Conservation (phyloP, 2,113 vertebrate species). For the Anarhynchus alexandrinus region DNA sequence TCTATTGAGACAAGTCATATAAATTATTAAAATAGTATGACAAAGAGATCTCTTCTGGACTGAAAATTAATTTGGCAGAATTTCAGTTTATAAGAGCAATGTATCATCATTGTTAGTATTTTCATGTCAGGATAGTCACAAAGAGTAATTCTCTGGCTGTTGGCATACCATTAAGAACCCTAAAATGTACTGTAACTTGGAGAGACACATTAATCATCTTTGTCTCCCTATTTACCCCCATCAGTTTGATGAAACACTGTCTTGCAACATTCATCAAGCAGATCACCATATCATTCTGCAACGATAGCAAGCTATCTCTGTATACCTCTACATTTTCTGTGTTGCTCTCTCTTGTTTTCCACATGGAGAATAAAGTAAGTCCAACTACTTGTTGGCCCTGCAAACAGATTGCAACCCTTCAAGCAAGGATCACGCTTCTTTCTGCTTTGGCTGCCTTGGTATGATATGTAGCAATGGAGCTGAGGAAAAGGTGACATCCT, state of each 20-base stretch:
- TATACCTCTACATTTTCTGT: background rate
- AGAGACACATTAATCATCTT: background rate
- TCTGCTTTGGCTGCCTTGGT: background rate
- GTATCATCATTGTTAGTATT: background rate
- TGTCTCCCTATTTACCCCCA: background rate
- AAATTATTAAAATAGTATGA: constrained; percentile 33
- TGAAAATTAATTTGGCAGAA: constrained; percentile 47
- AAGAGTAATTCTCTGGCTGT: background rate
- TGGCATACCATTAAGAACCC: background rate
- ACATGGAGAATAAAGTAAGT: background rate
- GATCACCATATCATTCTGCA: background rate
- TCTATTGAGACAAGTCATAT: constrained; percentile 46
- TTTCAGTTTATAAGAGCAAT: background rate
- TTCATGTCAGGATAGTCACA: background rate
- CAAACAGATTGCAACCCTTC: background rate
- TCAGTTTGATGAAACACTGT: background rate
- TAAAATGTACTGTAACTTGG: background rate
- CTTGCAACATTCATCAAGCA: background rate
- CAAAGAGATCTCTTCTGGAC: background rate
- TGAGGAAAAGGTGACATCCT: background rate
- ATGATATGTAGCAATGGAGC: background rate
- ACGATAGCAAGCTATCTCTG: background rate
- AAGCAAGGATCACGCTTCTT: background rate
- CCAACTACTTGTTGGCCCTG: background rate
- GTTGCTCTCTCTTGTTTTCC: background rate